These are phyloP conservation scores for Ferrisia virgata DNA, from an alignment of 2,888 invertebrate genomes.

Conservation along the genomic window DNA sequence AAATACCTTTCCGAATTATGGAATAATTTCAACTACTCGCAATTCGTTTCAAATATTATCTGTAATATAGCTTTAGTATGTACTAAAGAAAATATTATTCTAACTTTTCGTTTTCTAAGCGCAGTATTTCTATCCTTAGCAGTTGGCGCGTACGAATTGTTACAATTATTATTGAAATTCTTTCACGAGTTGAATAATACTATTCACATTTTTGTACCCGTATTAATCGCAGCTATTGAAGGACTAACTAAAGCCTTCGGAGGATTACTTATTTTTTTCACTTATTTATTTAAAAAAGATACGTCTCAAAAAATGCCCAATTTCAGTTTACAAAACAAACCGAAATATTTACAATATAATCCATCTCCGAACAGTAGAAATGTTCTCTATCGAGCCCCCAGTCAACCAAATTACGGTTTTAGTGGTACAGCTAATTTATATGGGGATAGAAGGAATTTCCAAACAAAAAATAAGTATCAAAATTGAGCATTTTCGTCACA, in stretches of 20 bases:
- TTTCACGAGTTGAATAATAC: slow-evolving; percentile 10
- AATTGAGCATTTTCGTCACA: too few relatives aligned
- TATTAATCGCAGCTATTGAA: slow-evolving; percentile 20
- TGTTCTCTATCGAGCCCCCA: not conserved
- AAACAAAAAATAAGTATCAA: too few relatives aligned
- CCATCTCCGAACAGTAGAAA: not conserved
- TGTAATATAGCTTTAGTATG: not conserved
- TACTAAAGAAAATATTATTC: not conserved
- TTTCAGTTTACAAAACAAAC: not conserved
- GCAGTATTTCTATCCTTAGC: not conserved
- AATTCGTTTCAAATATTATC: not conserved
- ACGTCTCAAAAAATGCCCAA: not conserved
- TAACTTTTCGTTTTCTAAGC: not conserved
- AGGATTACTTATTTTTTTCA: slow-evolving; percentile 8
- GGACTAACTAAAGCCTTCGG: slow-evolving; percentile 26
- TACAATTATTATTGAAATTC: slow-evolving; percentile 11
- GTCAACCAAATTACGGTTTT: not conserved
- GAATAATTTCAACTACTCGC: not conserved
- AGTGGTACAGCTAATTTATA: not conserved
- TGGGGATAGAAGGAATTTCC: not conserved
- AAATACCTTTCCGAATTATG: not conserved
- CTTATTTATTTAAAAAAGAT: not conserved
- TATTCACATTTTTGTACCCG: not conserved
- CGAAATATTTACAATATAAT: not conserved
- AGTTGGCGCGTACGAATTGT: not conserved